These are phyloP conservation scores for Calliphora vicina DNA, from an alignment of 1,140 invertebrate genomes.

Conservation along the genomic window DNA sequence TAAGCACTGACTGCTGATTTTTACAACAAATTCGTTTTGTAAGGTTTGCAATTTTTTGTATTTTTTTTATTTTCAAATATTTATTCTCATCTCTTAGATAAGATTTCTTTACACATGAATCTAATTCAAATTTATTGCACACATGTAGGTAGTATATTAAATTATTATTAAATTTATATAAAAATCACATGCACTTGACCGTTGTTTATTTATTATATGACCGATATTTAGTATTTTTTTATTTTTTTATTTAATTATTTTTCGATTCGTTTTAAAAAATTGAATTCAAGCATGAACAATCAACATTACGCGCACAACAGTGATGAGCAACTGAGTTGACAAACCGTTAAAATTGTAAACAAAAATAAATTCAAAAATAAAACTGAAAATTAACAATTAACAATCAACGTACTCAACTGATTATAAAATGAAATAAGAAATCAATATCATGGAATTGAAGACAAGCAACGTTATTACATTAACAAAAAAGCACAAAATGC, in stretches of 20 bases:
- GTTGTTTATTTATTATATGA: background rate
- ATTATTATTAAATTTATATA: background rate
- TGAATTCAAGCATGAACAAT: slow-evolving; percentile 15
- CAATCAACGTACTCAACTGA: background rate
- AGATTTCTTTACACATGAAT: background rate
- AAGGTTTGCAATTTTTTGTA: background rate
- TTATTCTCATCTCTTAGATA: background rate
- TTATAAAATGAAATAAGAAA: slow-evolving; percentile 17
- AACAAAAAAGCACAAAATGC: background rate
- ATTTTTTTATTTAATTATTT: background rate
- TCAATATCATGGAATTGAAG: slow-evolving; percentile 3
- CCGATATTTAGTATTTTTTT: background rate
- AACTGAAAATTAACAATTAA: background rate
- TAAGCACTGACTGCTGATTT: background rate
- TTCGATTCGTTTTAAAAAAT: background rate
- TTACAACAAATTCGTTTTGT: background rate
- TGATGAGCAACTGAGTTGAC: slow-evolving; percentile 30
- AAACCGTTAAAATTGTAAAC: background rate
- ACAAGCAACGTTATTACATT: background rate
- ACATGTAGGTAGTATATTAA: too few relatives aligned
- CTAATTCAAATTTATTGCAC: too few relatives aligned
- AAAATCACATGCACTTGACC: slow-evolving; percentile 27
- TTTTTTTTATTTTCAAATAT: background rate
- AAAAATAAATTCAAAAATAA: background rate
- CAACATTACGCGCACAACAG: slow-evolving; percentile 18